Conservation (phyloP, 2,797 vertebrate species). For the Alouatta caraya region DNA sequence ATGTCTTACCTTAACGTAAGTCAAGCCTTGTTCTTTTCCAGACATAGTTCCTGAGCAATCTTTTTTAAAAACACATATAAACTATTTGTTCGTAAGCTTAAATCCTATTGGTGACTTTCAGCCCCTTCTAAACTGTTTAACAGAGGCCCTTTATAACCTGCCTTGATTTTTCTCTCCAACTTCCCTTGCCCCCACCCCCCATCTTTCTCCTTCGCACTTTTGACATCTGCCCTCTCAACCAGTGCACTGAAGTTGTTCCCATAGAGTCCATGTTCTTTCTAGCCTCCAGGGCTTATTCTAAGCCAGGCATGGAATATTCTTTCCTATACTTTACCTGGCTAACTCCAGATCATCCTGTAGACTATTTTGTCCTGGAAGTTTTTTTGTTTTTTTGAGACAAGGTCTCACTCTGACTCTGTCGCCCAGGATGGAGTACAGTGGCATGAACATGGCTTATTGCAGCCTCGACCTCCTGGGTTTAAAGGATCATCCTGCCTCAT, state of each 20-base stretch:
- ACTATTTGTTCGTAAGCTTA: neutral
- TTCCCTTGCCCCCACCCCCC: neutral
- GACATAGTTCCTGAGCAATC: neutral
- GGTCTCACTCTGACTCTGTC: neutral
- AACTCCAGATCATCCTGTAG: neutral
- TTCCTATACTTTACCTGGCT: neutral
- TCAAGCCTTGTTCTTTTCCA: neutral
- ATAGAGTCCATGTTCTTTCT: neutral
- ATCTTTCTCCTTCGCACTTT: neutral
- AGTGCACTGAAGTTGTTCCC: neutral
- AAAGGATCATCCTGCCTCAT: neutral
- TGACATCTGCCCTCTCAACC: neutral
- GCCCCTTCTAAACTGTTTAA: neutral
- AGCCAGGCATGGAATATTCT: neutral
- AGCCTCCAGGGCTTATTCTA: neutral
- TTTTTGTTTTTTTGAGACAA: neutral
- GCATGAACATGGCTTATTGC: neutral
- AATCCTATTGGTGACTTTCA: neutral
- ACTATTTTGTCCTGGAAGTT: slow-evolving; percentile 6
- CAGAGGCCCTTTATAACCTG: neutral
- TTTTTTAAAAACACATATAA: neutral
- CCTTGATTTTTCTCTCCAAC: neutral
- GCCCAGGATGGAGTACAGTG: neutral
- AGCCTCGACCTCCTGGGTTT: neutral
- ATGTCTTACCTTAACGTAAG: neutral